Conservation (phyloP, 2,888 invertebrate species). For the Subacronicta megacephala region DNA sequence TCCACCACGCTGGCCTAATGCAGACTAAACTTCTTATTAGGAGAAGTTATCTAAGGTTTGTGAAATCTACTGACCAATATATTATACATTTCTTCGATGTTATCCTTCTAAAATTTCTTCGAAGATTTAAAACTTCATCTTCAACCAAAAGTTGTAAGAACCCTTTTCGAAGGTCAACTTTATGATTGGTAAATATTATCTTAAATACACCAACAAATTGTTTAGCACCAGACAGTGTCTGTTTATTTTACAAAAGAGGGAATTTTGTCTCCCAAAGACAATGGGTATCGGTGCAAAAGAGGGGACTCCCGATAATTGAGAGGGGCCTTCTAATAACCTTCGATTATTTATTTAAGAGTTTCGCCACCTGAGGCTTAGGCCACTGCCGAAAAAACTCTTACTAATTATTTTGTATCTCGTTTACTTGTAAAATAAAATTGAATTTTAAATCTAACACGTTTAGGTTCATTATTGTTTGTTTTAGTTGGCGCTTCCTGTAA, state of each 20-base stretch:
- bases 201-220: slow-evolving; percentile 39
- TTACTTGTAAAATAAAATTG: slow-evolving; percentile 32
- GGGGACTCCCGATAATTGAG: slow-evolving; percentile 77
- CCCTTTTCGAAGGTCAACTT: slow-evolving; percentile 6
- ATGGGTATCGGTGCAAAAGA: slow-evolving; percentile 43
- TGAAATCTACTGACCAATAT: no score
- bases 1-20: no score
- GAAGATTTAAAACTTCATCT: no score
- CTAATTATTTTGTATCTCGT: slow-evolving; percentile 68
- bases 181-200: slow-evolving; percentile 1
- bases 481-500: slow-evolving; percentile 29
- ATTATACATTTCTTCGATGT: no score
- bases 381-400: slow-evolving; percentile 70
- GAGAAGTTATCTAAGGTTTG: no score
- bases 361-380: slow-evolving; percentile 81
- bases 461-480: slow-evolving; percentile 46
- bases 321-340: slow-evolving; percentile 79
- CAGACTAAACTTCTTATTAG: no score
- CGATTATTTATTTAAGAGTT: slow-evolving; percentile 86
- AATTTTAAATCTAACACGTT: slow-evolving; percentile 36
- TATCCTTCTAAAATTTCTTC: no score
- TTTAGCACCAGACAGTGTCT: slow-evolving; percentile 41
- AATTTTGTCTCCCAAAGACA: slow-evolving; percentile 67
- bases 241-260: slow-evolving; percentile 59
- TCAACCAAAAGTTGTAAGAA: neutral